phyloP scores from a whole-genome alignment of 2,888 invertebrate genomes.

The Dermolepida albohirtum region DNA sequence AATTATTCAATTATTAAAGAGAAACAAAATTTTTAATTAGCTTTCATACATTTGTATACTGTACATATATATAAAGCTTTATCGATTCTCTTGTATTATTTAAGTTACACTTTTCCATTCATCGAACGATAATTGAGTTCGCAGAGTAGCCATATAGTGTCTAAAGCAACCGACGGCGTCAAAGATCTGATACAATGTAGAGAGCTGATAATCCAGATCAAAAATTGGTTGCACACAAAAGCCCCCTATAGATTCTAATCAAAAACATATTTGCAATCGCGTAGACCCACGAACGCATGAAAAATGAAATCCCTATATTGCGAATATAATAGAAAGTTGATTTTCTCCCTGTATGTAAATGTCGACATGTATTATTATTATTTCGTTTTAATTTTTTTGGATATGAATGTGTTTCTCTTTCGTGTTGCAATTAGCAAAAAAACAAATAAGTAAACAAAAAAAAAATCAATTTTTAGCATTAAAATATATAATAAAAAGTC shows the following conservation, averaged over 20 bases:
- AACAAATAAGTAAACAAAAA: too few species aligned
- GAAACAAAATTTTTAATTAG: too few species aligned
- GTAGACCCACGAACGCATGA: conserved; percentile 8
- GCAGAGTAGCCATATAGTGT: conserved; percentile 9
- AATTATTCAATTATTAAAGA: too few species aligned
- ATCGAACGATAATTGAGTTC: conserved; percentile 17
- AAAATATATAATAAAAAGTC: too few species aligned
- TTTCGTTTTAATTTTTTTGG: too few species aligned
- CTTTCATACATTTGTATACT: too few species aligned
- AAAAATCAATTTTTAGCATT: too few species aligned
- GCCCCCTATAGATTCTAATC: conserved; percentile 21
- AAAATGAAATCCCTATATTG: conserved; percentile 8
- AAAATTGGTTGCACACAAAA: conserved; percentile 31
- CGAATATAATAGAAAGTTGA: conserved; percentile 5
- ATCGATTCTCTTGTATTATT: background rate
- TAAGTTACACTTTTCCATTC: background rate
- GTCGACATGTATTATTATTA: too few species aligned
- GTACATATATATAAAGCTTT: too few species aligned
- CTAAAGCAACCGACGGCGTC: conserved; percentile 21
- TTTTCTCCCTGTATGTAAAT: background rate
- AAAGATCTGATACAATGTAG: conserved; percentile 13
- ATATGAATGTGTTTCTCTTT: too few species aligned
- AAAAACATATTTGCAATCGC: conserved; percentile 31
- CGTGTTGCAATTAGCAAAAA: too few species aligned
- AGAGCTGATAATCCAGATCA: conserved; percentile 30